Percentiles rank a stretch among this genome's conserved stretches.
These are phyloP conservation scores for Asteroscopus sphinx DNA, from an alignment of 2,888 invertebrate species.

Conservation along the genomic window DNA sequence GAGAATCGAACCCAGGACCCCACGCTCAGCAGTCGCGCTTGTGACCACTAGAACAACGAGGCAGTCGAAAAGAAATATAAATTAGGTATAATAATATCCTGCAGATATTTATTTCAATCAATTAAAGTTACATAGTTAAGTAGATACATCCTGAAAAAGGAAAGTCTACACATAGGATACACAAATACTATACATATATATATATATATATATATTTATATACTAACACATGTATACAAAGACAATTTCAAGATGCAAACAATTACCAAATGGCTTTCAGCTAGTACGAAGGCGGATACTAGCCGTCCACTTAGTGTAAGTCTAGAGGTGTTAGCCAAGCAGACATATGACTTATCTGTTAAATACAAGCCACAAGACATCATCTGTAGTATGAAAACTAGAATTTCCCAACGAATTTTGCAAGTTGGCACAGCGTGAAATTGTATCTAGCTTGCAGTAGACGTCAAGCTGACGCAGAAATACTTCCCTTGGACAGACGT, in stretches of 20 bases:
- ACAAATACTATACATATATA: too few relatives aligned
- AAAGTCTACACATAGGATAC: too few relatives aligned
- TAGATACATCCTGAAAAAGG: too few relatives aligned
- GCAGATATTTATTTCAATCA: too few relatives aligned
- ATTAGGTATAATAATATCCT: too few relatives aligned
- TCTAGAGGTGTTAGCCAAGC: constrained; percentile 58
- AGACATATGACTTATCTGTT: constrained; percentile 62
- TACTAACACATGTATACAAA: too few relatives aligned
- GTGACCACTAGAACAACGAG: too few relatives aligned
- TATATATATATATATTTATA: too few relatives aligned
- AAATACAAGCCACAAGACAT: constrained; percentile 65
- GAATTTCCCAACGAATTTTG: constrained; percentile 83
- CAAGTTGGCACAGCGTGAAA: constrained; percentile 88
- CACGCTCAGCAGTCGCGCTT: too few relatives aligned
- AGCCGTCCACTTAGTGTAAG: constrained; percentile 50
- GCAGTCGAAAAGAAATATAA: too few relatives aligned
- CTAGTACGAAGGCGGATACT: constrained; percentile 35
- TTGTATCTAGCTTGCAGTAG: constrained; percentile 84
- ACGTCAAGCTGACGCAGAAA: constrained; percentile 83
- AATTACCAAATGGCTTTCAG: constrained; percentile 39
- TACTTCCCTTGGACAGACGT: constrained; percentile 81
- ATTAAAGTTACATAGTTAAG: too few relatives aligned
- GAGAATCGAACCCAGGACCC: too few relatives aligned
- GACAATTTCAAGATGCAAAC: constrained; percentile 21
- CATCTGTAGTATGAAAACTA: constrained; percentile 81